Evolutionary conservation across 2,113 vertebrate genomes (phyloP).

Genomic region (Pseudorectes ferrugineus): DNA sequence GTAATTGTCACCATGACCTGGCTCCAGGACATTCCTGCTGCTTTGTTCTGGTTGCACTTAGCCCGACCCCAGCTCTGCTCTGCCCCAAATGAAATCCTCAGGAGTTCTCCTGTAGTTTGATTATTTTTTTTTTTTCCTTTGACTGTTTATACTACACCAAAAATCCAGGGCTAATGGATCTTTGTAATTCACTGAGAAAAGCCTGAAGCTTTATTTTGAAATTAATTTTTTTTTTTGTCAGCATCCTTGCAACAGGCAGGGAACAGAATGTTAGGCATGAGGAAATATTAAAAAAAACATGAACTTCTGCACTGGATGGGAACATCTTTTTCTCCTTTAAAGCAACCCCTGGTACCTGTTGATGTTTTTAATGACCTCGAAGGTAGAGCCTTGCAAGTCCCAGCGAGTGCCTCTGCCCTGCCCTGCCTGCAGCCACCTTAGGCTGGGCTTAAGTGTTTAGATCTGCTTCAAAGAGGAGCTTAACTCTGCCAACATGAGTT

Average conservation of each 20-base stretch:
- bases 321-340: neutral
- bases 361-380: neutral
- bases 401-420: neutral
- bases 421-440: neutral
- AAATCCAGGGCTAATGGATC: neutral
- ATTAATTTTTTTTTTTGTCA: neutral
- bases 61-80: neutral
- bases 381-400: neutral
- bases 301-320: neutral
- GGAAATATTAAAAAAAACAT: neutral
- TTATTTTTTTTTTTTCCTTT: neutral
- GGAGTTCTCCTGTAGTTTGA: neutral
- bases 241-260: neutral
- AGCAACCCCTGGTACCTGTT: neutral
- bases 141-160: neutral
- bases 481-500: neutral
- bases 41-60: neutral
- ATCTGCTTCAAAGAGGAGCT: neutral
- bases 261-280: neutral
- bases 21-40: neutral
- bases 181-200: neutral
- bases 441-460: neutral
- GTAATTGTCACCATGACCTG: rapidly evolving
- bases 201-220: neutral
- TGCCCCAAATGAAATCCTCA: neutral